phyloP scores from a whole-genome alignment of 2,888 invertebrate species.

The Sthenelais limicola region DNA sequence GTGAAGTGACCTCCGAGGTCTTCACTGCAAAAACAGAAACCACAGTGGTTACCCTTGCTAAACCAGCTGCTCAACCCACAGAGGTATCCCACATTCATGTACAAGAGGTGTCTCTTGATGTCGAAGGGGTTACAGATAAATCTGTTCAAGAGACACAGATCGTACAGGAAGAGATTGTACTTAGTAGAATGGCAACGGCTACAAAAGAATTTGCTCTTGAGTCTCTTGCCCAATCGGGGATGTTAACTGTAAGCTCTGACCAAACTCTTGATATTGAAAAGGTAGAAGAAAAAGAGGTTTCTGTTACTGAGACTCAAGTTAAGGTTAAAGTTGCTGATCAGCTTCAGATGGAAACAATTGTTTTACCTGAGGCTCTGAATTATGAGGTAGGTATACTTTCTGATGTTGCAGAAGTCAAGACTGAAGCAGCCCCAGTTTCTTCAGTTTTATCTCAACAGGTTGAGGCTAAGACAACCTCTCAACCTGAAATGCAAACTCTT shows the following conservation, averaged over 20 bases:
- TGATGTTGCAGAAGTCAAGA: too few relatives aligned
- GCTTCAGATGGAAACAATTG: too few relatives aligned
- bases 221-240: not conserved
- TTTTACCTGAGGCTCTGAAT: too few relatives aligned
- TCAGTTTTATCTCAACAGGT: too few relatives aligned
- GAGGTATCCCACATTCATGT: not conserved
- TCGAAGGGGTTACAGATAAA: not conserved
- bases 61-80: not conserved
- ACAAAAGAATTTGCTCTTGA: not conserved
- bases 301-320: too few relatives aligned
- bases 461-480: too few relatives aligned
- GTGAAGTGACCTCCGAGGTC: not conserved
- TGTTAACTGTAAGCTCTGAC: constrained; percentile 4
- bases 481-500: not conserved
- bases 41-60: not conserved
- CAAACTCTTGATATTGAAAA: not conserved
- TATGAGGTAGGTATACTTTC: constrained; percentile 11
- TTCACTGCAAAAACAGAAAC: not conserved
- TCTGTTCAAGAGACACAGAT: not conserved
- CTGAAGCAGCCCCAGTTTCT: too few relatives aligned
- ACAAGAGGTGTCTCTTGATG: not conserved
- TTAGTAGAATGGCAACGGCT: not conserved
- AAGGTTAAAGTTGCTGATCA: too few relatives aligned
- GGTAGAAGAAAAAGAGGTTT: not conserved
- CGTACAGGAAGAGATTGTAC: not conserved